Evolutionary conservation across 2,113 vertebrate species (phyloP).

Genomic region (Phylloscopus whistleri): DNA sequence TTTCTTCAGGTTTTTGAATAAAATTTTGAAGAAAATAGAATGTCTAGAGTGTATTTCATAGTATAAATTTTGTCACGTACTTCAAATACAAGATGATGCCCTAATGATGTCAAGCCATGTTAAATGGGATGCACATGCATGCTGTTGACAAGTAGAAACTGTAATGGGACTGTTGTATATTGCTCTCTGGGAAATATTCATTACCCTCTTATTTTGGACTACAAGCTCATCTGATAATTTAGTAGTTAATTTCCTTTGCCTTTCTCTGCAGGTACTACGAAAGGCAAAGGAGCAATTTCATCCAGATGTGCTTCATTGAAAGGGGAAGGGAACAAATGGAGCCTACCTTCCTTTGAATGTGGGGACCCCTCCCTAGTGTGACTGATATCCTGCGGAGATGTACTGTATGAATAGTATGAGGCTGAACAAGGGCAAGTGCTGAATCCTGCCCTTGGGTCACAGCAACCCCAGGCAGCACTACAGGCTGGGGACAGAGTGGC

Average conservation of each 20-base stretch:
- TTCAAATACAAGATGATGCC: background rate
- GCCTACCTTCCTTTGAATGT: background rate
- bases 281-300: background rate
- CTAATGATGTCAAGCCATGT: background rate
- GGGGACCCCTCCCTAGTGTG: rapidly evolving
- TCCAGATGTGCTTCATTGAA: background rate
- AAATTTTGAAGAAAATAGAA: background rate
- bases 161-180: background rate
- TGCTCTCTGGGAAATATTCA: background rate
- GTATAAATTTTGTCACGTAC: background rate
- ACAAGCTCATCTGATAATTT: background rate
- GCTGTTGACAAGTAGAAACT: background rate
- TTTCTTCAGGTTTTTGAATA: background rate
- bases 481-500: background rate
- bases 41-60: background rate
- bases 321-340: background rate
- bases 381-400: background rate
- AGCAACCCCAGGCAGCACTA: background rate
- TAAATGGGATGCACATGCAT: background rate
- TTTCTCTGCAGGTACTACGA: background rate
- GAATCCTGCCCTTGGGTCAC: background rate
- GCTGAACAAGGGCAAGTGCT: too few relatives aligned
- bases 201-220: background rate
- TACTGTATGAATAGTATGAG: background rate
- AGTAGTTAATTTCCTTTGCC: background rate